Evolutionary conservation across 1,140 invertebrate genomes (phyloP), one percentile per base, ranked within the genome.

Genomic region (Zaprionus gabonicus): DNA sequence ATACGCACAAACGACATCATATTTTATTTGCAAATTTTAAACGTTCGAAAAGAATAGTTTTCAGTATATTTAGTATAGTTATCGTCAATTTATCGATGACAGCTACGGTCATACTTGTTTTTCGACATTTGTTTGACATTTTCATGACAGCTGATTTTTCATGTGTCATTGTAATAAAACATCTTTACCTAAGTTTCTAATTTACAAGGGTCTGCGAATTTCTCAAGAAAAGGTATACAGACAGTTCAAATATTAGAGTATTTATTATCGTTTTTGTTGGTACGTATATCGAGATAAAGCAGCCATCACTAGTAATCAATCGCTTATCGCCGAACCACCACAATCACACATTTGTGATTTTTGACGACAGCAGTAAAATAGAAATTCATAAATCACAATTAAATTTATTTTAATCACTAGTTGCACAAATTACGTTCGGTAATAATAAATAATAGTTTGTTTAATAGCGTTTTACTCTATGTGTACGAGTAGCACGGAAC

Each of bases 401-500:
- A 66, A 60, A 67, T 67, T 65, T 76, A 60, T 60, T 41, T 60
- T 62, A 67, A 56, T 55, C 57, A 53, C 60, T 71, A 75, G 34
- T 53, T 49, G 58, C 46, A 76, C 46, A 72, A 62, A 62, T 72
- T 71, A 55, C 56, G 60, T 51, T 76, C 69, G 66, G 58, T 57
- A 68, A 67, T 73, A 46, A 46, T 46, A 17, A 46, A 51, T 31
- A 46, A 36, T 53, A 67, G 25, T 68, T 57, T 25, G 34, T 36
- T 44, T 9, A 56, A 41, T 36, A 60, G 31, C 51, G 25, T 51
- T 28, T 27, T 44, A 15, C 34, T 41, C 10, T 60, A 4, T 60
- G 67, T 70, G 44, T 81, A 70, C 66, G 78, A 75, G 66, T 68
- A 67, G 44, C 71, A 65, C 53, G 81, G 75, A 87, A 84, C 78